Evolutionary conservation across 2,888 invertebrate species (phyloP).

Genomic region (Tetheella fluctuosa): DNA sequence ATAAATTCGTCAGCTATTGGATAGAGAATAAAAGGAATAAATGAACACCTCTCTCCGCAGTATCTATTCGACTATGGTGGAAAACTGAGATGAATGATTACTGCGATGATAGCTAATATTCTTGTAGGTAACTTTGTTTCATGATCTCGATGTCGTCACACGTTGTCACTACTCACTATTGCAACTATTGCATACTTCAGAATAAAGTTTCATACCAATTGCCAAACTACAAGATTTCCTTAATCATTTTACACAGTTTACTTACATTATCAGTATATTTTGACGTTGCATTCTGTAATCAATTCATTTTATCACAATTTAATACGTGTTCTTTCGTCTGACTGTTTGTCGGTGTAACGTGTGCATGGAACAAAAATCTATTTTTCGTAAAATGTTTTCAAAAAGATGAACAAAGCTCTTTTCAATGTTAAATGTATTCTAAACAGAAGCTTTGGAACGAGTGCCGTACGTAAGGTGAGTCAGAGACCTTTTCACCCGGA

Average conservation of each 20-base stretch:
- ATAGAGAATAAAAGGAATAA: neutral
- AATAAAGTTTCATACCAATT: constrained; percentile 8
- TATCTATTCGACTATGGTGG: constrained; percentile 23
- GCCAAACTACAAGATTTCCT: constrained; percentile 4
- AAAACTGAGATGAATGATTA: constrained; percentile 37
- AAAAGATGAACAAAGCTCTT: constrained; percentile 51
- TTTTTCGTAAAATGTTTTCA: constrained; percentile 48
- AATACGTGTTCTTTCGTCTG: neutral
- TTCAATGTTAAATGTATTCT: constrained; percentile 73
- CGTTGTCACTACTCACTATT: constrained; percentile 46
- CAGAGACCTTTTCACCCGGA: constrained; percentile 73
- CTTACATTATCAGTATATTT: constrained; percentile 2
- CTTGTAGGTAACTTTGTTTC: constrained; percentile 48
- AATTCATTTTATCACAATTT: constrained; percentile 8
- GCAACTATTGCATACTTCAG: constrained; percentile 41
- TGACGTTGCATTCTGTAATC: neutral
- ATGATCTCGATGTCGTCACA: constrained; percentile 49
- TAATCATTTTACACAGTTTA: neutral
- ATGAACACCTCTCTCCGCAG: neutral
- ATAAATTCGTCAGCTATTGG: no score
- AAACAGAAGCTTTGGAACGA: constrained; percentile 64
- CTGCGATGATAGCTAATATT: constrained; percentile 36
- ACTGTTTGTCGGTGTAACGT: constrained; percentile 1
- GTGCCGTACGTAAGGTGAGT: constrained; percentile 68
- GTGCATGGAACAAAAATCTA: constrained; percentile 36